phyloP scores from a whole-genome alignment of 2,797 vertebrate species.

The Taenioides sp. region DNA sequence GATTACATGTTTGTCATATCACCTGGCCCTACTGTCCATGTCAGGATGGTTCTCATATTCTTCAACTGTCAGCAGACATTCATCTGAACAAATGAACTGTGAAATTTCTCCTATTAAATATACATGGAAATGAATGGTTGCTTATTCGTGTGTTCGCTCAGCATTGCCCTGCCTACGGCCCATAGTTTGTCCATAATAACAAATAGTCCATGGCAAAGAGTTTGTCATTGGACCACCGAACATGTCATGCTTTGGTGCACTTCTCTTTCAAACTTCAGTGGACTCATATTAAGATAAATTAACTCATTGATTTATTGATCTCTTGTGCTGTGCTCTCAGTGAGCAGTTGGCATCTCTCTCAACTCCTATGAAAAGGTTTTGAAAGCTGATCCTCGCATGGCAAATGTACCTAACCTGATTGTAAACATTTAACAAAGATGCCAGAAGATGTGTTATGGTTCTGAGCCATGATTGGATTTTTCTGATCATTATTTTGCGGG shows the following conservation, averaged over 20 bases:
- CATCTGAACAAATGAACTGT: too few species aligned
- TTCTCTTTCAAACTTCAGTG: neutral
- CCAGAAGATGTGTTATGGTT: conserved; percentile 21
- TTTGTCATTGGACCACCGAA: conserved; percentile 18
- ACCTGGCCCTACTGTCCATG: too few species aligned
- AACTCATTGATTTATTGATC: conserved; percentile 1
- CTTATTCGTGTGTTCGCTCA: neutral
- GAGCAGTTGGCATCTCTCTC: neutral
- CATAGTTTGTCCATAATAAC: neutral
- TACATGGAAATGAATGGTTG: too few species aligned
- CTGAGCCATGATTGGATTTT: conserved; percentile 39
- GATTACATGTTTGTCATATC: too few species aligned
- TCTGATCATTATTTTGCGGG: conserved; percentile 55
- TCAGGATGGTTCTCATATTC: too few species aligned
- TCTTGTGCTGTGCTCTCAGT: neutral
- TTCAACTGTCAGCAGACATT: too few species aligned
- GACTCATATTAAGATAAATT: conserved; percentile 4
- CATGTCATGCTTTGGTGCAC: neutral
- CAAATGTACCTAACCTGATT: neutral
- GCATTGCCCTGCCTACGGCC: neutral
- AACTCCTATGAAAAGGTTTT: neutral
- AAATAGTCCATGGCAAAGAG: conserved; percentile 12
- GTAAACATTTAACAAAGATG: conserved; percentile 32
- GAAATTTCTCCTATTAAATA: too few species aligned
- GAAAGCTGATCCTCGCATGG: conserved; percentile 6